Conservation (phyloP, 2,797 vertebrate genomes). For the Lemur catta region DNA sequence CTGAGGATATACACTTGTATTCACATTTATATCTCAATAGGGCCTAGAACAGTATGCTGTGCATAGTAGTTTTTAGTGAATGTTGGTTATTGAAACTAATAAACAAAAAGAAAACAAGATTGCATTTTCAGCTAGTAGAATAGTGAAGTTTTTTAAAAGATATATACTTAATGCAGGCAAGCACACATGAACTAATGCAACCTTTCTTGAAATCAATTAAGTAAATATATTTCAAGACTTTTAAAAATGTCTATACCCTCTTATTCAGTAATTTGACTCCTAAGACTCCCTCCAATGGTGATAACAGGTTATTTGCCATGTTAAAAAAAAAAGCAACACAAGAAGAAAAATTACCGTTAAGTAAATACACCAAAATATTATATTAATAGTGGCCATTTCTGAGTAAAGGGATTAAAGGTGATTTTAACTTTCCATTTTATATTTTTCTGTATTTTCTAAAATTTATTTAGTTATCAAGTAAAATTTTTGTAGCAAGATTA, state of each 20-base stretch:
- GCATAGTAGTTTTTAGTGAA: neutral
- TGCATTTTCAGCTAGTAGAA: neutral
- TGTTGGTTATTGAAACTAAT: neutral
- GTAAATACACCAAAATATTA: neutral
- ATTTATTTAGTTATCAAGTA: neutral
- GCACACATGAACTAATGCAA: neutral
- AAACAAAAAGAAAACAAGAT: slow-evolving; percentile 22
- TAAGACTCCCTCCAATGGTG: neutral
- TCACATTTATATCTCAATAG: neutral
- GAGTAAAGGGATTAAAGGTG: neutral
- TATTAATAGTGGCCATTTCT: neutral
- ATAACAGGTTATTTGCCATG: neutral
- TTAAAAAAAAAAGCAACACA: neutral
- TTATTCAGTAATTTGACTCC: neutral
- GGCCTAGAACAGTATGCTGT: neutral
- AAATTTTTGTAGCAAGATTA: neutral
- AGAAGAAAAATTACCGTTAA: neutral
- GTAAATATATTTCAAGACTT: neutral
- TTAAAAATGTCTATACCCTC: neutral
- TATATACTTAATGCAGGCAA: neutral
- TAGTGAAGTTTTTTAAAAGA: neutral
- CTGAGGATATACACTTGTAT: neutral
- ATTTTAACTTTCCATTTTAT: slow-evolving; percentile 31
- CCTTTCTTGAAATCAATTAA: neutral
- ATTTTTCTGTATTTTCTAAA: neutral